Base-by-base conservation (phyloP, 1,140 invertebrate genomes). In the Euwallacea fornicatus region DNA sequence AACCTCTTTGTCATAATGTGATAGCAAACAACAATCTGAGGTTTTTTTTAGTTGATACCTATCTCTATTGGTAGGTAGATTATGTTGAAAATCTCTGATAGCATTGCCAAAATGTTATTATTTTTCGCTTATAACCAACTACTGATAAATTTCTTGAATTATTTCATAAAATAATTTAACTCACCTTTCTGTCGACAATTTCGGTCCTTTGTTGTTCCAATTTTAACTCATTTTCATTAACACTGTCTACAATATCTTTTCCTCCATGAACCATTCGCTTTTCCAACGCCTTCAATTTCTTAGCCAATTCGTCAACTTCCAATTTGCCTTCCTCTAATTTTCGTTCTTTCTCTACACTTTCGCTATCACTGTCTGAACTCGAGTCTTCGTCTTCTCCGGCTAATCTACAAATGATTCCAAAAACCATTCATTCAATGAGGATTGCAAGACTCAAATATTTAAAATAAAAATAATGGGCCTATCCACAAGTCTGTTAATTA, bases 161-260 rank as follows among this genome's bases (percentile, higher is more conserved):
- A 44, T 60, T 58, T 42, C 4, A 44, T 11, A 61, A 43, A 61
- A 64, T 61, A 44, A 42, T 33, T 42, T 62, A 44, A 56, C 72
- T 78, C 82, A 89, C 89, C 82, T 93, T 95, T 78, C 94, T 86
- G 79, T 96, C 94, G 0, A 91, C 89, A 67, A 97, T 91, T 81
- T 97, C 93, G 59, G 86, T 83, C 62, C 89, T 84, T 73, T 91
- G 86, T 77, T 91, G 88, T 78, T 96, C 92, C 41, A 98, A 83
- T 64, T 91, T 90, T 73, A 90, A 85, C 79, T 96, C 91, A 73
- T 95, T 93, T 81, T 96, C 90, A 79, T 94, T 93, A 10, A 95
- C 94, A 76, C 95, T 93, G 81, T 97, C 94, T 16, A 96, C 86
- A 58, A 98, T 91, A 81, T 95, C 94, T 80, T 93, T 94, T 2